Evolutionary conservation across 1,140 invertebrate genomes (phyloP), one percentile per base, ranked within the genome.

Genomic region (Ips typographus): DNA sequence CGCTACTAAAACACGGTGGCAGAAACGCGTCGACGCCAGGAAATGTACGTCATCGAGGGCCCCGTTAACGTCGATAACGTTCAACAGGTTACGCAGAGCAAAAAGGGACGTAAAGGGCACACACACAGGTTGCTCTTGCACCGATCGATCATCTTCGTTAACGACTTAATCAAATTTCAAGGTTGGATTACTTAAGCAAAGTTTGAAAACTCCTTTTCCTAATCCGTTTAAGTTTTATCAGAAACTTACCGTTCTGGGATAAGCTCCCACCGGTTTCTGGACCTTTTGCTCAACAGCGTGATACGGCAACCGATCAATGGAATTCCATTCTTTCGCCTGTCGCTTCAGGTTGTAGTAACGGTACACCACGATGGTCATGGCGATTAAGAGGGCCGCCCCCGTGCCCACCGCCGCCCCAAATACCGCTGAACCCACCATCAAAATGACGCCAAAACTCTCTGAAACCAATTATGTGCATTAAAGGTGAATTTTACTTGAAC

Each of bases 301-400:
- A 57, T 75, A 77, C 2, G 72, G 78, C 82, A 84, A 84, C 5
- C 80, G 82, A 72, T 87, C 85, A 68, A 87, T 71, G 41, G 84
- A 82, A 22, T 81, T 84, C 86, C 86, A 87, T 72, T 84, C 83
- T 64, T 85, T 85, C 6, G 80, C 80, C 41, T 82, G 82, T 47
- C 80, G 81, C 52, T 84, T 83, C 2, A 81, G 72, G 3, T 83
- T 77, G 73, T 89, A 88, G 71, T 89, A 89, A 6, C 87, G 84
- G 73, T 88, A 89, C 67, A 89, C 81, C 8, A 89, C 85, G 60
- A 89, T 85, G 1, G 87, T 88, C 73, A 89, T 84, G 4, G 86
- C 87, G 39, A 89, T 82, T 38, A 88, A 75, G 4, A 89, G 75
- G 1, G 87, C 87, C 44, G 88, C 76, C 2, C 88, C 88, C 2